Evolutionary conservation across 2,888 invertebrate genomes (phyloP).

Genomic region (Schizotus pectinicornis): DNA sequence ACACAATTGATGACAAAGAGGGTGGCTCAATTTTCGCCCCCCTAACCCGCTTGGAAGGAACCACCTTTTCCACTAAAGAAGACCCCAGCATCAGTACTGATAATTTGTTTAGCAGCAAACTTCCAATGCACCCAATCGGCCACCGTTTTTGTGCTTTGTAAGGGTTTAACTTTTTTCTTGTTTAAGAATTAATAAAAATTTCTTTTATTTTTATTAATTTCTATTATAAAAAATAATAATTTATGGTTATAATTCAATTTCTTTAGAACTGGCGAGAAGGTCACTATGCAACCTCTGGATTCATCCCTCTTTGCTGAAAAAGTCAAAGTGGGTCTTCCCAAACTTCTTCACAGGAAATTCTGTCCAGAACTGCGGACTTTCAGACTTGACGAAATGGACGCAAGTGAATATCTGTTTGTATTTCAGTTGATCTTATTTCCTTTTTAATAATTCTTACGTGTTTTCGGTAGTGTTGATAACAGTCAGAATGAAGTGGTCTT

Average conservation of each 20-base stretch:
- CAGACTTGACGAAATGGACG: not conserved
- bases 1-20: slow-evolving; percentile 42
- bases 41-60: slow-evolving; percentile 44
- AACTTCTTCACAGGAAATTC: no score
- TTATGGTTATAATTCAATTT: no score
- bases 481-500: slow-evolving; percentile 36
- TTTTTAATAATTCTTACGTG: slow-evolving; percentile 1
- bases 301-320: no score
- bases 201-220: no score
- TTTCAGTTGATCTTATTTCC: slow-evolving; percentile 13
- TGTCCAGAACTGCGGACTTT: not conserved
- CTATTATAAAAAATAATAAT: no score
- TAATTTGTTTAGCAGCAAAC: slow-evolving; percentile 46
- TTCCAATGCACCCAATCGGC: slow-evolving; percentile 26
- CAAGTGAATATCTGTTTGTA: not conserved
- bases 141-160: slow-evolving; percentile 17
- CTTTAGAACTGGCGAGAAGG: no score
- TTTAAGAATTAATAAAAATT: not conserved
- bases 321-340: no score
- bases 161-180: not conserved
- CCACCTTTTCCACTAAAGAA: slow-evolving; percentile 44
- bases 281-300: no score
- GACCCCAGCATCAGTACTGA: slow-evolving; percentile 44
- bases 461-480: slow-evolving; percentile 8
- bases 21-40: slow-evolving; percentile 37